Evolutionary conservation across 2,797 vertebrate species (phyloP), one percentile per base, ranked within the genome.

Genomic region (Helicolenus hilgendorfi): DNA sequence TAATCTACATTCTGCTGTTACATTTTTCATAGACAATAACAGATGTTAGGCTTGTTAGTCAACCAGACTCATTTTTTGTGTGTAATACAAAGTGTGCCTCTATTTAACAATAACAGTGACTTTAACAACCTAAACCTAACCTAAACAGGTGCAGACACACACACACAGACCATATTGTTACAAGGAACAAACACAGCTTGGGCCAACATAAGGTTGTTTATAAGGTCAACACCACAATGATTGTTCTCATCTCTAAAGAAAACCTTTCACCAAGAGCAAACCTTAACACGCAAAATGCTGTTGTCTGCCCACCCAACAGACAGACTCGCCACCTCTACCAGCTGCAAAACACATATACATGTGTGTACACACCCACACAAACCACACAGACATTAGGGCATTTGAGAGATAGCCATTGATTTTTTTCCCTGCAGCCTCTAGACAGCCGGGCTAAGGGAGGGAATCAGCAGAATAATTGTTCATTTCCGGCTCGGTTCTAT

Each of bases 391-490:
- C 49, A 67, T 64, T n/a, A 31, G 20, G 24, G 41, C 33, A 38
- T 84, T 83, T 83, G 59, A 85, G 56, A 77, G 81, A 74, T 77
- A 79, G 73, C 45, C 86, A 83, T 85, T 89, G 89, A 92, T 95
- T 86, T 29, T 84, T 84, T 53, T 33, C 63, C 72, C 68, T 87
- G 62, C 79, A 83, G 77, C 72, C 49, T 81, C 55, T 22, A 83
- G 78, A 77, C 73, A 85, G 83, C 72, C 72, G 63, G 68, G 79
- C 35, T 59, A 72, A 70, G 15, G 70, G 63, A 84, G 24, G 38
- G 65, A 91, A 94, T 92, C 79, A 85, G 81, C 64, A 86, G 64
- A 88, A 82, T 94, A 94, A 96, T 94, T 94, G 93, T 90, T 95
- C 81, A 95, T 95, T 94, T 95, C 94, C 95, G 92, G 88, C 73